A percentile compares a stretch with the other conserved stretches of the same genome.
Evolutionary conservation across 1,140 invertebrate species (phyloP).

Genomic region (Calephelis nemesis): DNA sequence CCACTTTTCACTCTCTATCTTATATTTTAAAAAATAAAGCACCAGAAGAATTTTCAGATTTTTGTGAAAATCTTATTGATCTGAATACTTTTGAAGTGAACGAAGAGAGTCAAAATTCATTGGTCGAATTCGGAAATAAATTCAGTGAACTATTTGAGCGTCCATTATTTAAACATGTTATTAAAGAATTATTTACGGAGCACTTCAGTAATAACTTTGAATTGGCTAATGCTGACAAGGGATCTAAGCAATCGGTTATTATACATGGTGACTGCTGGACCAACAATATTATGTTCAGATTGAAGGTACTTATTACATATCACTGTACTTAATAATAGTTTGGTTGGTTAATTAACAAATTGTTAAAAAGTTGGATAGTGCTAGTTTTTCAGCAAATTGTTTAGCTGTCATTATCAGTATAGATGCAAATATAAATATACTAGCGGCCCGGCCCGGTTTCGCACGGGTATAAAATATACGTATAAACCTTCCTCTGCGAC

Average conservation of each 20-base stretch:
- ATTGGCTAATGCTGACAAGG: background rate
- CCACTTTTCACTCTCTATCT: slow-evolving; percentile 6
- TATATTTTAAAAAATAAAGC: slow-evolving; percentile 10
- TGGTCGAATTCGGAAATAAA: background rate
- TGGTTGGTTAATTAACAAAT: too few species aligned
- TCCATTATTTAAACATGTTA: background rate
- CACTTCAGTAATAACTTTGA: background rate
- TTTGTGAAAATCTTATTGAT: slow-evolving; percentile 31
- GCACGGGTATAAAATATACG: too few species aligned
- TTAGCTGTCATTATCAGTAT: too few species aligned
- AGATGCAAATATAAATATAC: too few species aligned
- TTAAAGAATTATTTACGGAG: background rate
- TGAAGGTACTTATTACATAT: background rate
- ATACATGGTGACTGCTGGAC: slow-evolving; percentile 11
- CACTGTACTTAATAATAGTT: too few species aligned
- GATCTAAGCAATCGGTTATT: background rate
- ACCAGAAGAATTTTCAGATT: slow-evolving; percentile 36
- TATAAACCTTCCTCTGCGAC: too few species aligned
- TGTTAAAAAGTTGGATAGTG: too few species aligned
- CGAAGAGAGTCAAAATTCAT: background rate
- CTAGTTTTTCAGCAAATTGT: too few species aligned
- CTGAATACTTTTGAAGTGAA: background rate
- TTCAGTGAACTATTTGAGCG: background rate
- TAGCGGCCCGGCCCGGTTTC: too few species aligned
- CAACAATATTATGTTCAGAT: slow-evolving; percentile 13